These are phyloP conservation scores for Miniopterus natalensis DNA, from an alignment of 2,113 vertebrate genomes.

Conservation along the genomic window DNA sequence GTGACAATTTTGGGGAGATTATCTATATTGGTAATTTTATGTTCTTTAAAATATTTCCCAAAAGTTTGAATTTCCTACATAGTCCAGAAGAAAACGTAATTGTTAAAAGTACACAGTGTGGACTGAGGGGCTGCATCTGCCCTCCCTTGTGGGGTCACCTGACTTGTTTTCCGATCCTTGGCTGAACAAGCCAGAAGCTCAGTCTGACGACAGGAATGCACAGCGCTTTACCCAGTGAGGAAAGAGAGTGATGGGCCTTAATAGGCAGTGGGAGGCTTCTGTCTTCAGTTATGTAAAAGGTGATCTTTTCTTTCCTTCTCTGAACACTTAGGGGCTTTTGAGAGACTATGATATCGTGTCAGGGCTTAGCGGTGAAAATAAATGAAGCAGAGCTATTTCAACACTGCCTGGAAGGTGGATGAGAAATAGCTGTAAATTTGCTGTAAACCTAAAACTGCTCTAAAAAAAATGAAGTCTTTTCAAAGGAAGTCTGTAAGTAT, in stretches of 20 bases:
- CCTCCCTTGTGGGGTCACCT: accelerated
- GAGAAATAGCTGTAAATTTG: neutral
- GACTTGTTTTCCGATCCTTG: neutral
- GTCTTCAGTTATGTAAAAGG: neutral
- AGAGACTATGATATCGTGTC: neutral
- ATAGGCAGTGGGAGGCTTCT: neutral
- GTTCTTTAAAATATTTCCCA: neutral
- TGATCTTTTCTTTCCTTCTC: neutral
- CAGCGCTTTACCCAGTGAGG: neutral
- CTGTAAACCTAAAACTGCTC: neutral
- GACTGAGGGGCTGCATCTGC: neutral
- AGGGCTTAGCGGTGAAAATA: neutral
- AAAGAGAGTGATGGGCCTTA: neutral
- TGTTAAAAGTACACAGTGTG: neutral
- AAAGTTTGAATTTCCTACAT: neutral
- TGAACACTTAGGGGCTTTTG: neutral
- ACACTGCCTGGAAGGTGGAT: neutral
- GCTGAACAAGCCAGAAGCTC: neutral
- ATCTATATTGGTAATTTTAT: neutral
- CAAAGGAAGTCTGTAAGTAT: neutral
- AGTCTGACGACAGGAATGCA: neutral
- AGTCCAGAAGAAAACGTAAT: neutral
- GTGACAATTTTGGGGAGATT: neutral
- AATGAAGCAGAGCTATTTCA: neutral
- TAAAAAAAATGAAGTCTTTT: neutral